A percentile compares a stretch with the other conserved stretches of the same genome.
Conservation (phyloP, 2,888 invertebrate species). For the Cotesia congregata region DNA sequence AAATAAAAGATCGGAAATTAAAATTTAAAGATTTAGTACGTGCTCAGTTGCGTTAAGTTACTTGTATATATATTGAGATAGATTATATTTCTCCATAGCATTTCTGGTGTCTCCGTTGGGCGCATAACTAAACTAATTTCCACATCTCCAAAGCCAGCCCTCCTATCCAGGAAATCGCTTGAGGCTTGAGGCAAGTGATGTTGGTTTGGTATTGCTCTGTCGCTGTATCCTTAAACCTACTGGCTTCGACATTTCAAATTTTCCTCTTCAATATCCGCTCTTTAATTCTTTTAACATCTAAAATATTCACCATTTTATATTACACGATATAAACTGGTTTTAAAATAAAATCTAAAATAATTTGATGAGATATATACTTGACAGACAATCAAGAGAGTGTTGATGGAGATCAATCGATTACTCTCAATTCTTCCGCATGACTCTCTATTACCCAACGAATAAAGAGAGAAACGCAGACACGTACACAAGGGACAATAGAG, state of each 20-base stretch:
- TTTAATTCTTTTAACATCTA: slow-evolving; percentile 2
- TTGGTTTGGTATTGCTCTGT: slow-evolving; percentile 54
- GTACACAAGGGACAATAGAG: background rate
- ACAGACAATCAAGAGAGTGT: background rate
- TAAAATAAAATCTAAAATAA: background rate
- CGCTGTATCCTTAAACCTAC: background rate
- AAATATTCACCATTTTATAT: background rate
- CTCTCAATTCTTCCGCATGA: background rate
- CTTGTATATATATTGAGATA: background rate
- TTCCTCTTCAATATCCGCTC: background rate
- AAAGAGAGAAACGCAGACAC: background rate
- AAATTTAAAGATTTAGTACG: background rate
- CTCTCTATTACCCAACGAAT: background rate
- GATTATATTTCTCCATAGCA: slow-evolving; percentile 28
- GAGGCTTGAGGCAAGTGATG: slow-evolving; percentile 48
- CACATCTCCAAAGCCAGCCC: slow-evolving; percentile 59
- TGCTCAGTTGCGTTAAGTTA: slow-evolving; percentile 9
- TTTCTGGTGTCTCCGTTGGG: slow-evolving; percentile 62
- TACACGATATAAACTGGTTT: background rate
- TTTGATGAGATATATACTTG: background rate
- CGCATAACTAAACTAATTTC: slow-evolving; percentile 68
- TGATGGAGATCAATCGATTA: background rate
- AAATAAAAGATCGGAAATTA: slow-evolving; percentile 16
- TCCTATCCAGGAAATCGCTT: slow-evolving; percentile 46
- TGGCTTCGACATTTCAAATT: slow-evolving; percentile 22